phyloP scores from a whole-genome alignment of 2,113 vertebrate species.

The Zosterops japonicus region DNA sequence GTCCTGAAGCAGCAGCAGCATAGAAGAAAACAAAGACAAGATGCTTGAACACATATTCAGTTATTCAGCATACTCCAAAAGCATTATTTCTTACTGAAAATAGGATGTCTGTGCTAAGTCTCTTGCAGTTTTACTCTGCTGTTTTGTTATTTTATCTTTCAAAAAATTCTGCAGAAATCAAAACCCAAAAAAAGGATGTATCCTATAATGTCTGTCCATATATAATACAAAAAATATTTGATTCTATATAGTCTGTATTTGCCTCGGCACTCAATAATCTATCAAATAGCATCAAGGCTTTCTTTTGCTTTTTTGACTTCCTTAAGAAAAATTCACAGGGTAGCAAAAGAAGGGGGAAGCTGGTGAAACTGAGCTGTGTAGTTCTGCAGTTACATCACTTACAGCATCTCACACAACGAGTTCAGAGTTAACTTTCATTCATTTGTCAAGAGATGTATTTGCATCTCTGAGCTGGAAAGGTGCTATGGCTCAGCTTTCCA shows the following conservation, averaged over 20 bases:
- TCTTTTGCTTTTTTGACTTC: background rate
- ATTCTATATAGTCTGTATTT: background rate
- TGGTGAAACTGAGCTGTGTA: background rate
- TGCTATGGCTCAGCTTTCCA: background rate
- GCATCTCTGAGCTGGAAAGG: background rate
- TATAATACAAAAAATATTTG: background rate
- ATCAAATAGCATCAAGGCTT: background rate
- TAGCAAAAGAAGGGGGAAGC: background rate
- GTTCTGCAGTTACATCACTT: background rate
- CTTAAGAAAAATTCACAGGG: background rate
- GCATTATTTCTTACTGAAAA: background rate
- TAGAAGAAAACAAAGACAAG: background rate
- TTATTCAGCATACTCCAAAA: background rate
- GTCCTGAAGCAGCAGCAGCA: background rate
- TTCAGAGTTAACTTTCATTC: background rate
- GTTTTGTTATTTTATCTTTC: background rate
- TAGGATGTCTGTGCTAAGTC: background rate
- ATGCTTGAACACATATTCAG: background rate
- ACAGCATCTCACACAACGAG: fast-evolving
- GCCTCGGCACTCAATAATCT: background rate
- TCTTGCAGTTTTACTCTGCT: background rate
- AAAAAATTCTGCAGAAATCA: background rate
- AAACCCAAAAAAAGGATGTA: fast-evolving
- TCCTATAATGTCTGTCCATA: background rate
- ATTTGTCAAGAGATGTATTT: background rate